Evolutionary conservation across 2,113 vertebrate genomes (phyloP), one percentile per base, ranked within the genome.

Genomic region (Pungitius pungitius): DNA sequence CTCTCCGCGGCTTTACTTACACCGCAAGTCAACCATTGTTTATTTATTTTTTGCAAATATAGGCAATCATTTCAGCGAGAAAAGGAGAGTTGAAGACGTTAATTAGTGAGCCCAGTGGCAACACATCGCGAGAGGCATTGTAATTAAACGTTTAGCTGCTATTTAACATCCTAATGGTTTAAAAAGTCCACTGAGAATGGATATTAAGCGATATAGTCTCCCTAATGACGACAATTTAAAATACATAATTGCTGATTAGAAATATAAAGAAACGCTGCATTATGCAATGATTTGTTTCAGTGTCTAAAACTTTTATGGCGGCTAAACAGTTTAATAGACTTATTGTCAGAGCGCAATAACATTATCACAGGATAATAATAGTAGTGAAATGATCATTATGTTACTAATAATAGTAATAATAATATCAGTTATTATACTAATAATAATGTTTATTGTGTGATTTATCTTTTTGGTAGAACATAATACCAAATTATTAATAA

Each of bases 91-190:
- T 83, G 73, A 85, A 89, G 87, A 74, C 74, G 73, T 81, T 92
- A 91, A 94, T 94, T 92, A 93, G 91, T 73, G 69, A 88, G 81
- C 90, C 91, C 91, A 92, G 59, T 89, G 92, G 91, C 91, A 87
- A 91, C 47, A 69, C 74, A 80, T 80, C 69, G 76, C 84, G 72
- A 78, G 82, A 85, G 85, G 79, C 77, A 66, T 74, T 57, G 62
- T 90, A 93, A 93, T 92, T 85, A 92, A 92, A 84, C 87, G 87
- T 92, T 92, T 91, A 92, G 81, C 81, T 85, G 87, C 83, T 85
- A 72, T 90, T 91, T 86, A 91, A 85, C 87, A 88, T 75, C 77
- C 52, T 88, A 91, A 89, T 87, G 82, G 73, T 37, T 84, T 86
- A 84, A 88, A 90, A 84, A 80, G 73, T 80, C 90, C 87, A 12